Evolutionary conservation across 37 sponge, comb jelly and placozoan species (phyloP).

Genomic region (Spongilla lacustris): DNA sequence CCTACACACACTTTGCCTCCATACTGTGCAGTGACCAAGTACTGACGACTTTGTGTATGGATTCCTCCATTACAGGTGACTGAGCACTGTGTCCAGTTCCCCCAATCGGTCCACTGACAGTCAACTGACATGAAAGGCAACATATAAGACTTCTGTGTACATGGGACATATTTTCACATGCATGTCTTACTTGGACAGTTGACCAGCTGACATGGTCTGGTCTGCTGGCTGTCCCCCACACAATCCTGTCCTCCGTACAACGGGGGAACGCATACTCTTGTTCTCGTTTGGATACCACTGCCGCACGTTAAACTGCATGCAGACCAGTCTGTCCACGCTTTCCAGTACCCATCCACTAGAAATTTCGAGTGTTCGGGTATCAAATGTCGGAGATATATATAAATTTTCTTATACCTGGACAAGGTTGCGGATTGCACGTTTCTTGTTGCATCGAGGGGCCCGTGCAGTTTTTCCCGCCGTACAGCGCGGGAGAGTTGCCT

Average conservation of each 20-base stretch:
- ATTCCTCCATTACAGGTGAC: conserved; percentile 53
- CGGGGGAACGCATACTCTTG: conserved; percentile 64
- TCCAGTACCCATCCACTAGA: conserved; percentile 86
- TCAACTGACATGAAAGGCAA: conserved; percentile 16
- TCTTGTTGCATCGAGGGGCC: conserved; percentile 47
- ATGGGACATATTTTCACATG: not conserved
- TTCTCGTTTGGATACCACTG: conserved; percentile 40
- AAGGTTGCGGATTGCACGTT: conserved; percentile 63
- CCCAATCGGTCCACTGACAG: conserved; percentile 73
- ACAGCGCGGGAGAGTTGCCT: conserved; percentile 11
- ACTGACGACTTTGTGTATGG: conserved; percentile 30
- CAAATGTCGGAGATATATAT: not conserved
- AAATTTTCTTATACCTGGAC: conserved; percentile 64
- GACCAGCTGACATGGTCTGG: conserved; percentile 37
- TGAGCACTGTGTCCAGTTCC: conserved; percentile 66
- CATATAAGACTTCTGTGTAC: not conserved
- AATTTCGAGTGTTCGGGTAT: not conserved
- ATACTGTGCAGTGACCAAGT: conserved; percentile 21
- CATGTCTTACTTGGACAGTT: conserved; percentile 61
- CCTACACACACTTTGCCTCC: conserved; percentile 74
- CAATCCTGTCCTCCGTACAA: conserved; percentile 70
- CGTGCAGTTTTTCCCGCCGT: conserved; percentile 69
- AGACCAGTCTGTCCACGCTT: conserved; percentile 75
- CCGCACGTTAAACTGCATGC: conserved; percentile 63
- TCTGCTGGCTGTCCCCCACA: conserved; percentile 32